phyloP scores from a whole-genome alignment of 2,797 vertebrate genomes.

The Alauda arvensis region DNA sequence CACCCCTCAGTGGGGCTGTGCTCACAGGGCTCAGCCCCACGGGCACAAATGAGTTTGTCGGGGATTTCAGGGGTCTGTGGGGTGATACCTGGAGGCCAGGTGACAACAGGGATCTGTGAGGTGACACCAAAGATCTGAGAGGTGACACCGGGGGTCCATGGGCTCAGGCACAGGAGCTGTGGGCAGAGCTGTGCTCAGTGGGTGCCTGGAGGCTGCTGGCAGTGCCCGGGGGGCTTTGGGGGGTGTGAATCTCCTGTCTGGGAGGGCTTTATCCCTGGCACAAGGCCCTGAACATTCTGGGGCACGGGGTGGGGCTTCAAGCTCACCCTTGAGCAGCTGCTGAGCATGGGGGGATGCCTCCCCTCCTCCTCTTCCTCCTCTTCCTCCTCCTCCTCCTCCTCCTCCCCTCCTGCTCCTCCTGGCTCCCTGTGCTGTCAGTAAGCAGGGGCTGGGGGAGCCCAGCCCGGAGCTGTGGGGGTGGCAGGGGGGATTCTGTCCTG shows the following conservation, averaged over 20 bases:
- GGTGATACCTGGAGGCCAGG: no score
- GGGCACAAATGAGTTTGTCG: fast-evolving
- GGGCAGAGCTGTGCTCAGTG: background rate
- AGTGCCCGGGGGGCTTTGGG: fast-evolving
- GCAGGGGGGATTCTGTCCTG: background rate
- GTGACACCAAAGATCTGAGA: background rate
- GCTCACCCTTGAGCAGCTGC: background rate
- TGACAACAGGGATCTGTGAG: background rate
- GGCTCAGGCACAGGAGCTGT: fast-evolving
- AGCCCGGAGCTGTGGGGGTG: background rate
- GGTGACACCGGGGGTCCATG: background rate
- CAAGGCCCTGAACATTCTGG: fast-evolving
- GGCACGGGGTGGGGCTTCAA: fast-evolving
- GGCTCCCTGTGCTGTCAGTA: background rate
- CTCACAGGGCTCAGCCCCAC: background rate
- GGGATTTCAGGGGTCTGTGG: background rate
- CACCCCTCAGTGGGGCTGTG: background rate
- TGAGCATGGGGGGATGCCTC: background rate
- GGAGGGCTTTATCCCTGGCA: background rate
- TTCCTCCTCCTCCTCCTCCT: background rate
- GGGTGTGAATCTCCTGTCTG: fast-evolving
- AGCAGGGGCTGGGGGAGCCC: background rate
- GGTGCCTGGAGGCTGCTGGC: background rate
- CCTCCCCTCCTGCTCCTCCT: background rate
- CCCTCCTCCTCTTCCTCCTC: background rate